Conservation (phyloP, 2,888 invertebrate genomes). For the Amiota mariae region DNA sequence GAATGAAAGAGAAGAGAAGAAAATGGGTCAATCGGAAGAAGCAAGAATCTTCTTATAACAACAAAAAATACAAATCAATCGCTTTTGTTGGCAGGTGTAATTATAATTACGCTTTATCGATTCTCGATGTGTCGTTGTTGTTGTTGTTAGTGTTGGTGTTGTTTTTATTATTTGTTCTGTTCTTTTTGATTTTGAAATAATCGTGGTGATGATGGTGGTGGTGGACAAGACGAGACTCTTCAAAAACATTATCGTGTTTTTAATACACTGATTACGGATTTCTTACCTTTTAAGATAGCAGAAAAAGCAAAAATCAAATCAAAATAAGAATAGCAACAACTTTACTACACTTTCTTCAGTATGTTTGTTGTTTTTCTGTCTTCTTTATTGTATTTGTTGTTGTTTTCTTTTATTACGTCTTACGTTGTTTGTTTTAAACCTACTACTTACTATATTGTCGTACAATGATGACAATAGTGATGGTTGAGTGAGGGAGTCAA, state of each 20-base stretch:
- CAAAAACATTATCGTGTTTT: too few species aligned
- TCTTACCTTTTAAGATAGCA: too few species aligned
- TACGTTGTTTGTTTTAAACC: background rate
- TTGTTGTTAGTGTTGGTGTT: background rate
- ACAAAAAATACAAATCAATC: slow-evolving; percentile 19
- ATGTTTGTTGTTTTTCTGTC: background rate
- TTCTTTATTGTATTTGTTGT: slow-evolving; percentile 8
- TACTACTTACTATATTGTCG: too few species aligned
- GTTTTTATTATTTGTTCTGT: slow-evolving; percentile 39
- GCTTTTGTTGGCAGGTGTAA: slow-evolving; percentile 50
- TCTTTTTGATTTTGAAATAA: slow-evolving; percentile 27
- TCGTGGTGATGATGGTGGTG: too few species aligned
- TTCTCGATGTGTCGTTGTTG: slow-evolving; percentile 50
- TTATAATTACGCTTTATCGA: slow-evolving; percentile 64
- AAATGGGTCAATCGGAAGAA: slow-evolving; percentile 40
- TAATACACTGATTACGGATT: too few species aligned
- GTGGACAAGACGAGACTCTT: too few species aligned
- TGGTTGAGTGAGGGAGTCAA: too few species aligned
- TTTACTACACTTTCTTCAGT: background rate
- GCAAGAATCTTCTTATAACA: background rate
- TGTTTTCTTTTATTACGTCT: slow-evolving; percentile 21
- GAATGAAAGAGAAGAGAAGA: slow-evolving; percentile 40
- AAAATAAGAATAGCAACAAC: too few species aligned
- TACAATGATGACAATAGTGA: too few species aligned
- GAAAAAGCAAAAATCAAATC: too few species aligned